Conservation (phyloP, 2,113 vertebrate species). For the Galbula dea region DNA sequence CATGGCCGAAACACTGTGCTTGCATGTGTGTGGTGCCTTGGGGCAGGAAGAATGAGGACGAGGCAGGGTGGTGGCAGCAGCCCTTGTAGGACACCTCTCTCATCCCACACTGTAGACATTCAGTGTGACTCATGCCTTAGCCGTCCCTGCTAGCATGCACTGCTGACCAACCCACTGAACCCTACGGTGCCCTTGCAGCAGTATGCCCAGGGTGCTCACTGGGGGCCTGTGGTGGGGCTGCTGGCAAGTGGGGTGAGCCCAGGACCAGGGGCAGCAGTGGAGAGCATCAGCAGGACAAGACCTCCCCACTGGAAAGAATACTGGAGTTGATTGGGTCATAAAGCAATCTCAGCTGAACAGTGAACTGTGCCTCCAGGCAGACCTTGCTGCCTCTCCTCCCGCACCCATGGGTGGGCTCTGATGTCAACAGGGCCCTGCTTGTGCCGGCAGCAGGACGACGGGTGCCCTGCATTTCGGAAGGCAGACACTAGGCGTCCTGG, state of each 20-base stretch:
- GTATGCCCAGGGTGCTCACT: background rate
- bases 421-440: background rate
- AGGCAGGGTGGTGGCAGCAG: background rate
- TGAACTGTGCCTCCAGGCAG: background rate
- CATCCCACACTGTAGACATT: background rate
- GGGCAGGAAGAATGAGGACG: background rate
- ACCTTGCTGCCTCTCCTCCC: background rate
- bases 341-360: background rate
- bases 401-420: background rate
- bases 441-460: background rate
- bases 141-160: accelerated
- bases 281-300: accelerated
- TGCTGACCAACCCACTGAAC: background rate
- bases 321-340: background rate
- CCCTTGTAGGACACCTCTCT: background rate
- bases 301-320: background rate
- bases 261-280: accelerated
- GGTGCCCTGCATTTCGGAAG: background rate
- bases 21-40: background rate
- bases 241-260: accelerated
- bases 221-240: background rate
- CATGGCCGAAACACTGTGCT: accelerated
- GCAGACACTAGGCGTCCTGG: background rate
- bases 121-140: background rate
- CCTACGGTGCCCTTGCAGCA: background rate